phyloP scores from a whole-genome alignment of 2,797 vertebrate genomes.

The Ambastaia sidthimunki region DNA sequence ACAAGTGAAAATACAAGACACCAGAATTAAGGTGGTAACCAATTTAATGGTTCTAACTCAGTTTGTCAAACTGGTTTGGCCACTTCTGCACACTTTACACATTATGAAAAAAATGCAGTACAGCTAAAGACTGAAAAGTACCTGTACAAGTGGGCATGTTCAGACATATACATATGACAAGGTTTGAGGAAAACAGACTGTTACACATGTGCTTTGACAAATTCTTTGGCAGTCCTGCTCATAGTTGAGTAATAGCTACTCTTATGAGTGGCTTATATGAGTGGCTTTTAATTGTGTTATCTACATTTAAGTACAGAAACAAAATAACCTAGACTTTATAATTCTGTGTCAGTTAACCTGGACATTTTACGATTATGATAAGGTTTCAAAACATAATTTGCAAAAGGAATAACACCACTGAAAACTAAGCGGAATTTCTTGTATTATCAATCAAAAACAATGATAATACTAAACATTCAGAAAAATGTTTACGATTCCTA shows the following conservation, averaged over 20 bases:
- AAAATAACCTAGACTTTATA: not conserved
- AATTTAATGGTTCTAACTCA: not conserved
- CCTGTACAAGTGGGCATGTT: conserved; percentile 9
- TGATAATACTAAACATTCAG: no score
- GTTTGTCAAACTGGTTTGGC: conserved; percentile 10
- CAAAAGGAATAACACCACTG: no score
- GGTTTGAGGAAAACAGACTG: not conserved
- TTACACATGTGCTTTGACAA: conserved; percentile 4
- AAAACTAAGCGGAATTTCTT: no score
- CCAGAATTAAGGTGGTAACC: not conserved
- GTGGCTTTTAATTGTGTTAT: not conserved
- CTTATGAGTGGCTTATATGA: no score
- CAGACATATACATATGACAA: not conserved
- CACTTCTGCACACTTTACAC: not conserved
- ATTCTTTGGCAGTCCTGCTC: conserved; percentile 1
- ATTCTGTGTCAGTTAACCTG: no score
- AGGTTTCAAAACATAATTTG: no score
- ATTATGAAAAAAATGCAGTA: not conserved
- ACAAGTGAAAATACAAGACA: not conserved
- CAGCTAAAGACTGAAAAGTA: not conserved
- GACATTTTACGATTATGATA: no score
- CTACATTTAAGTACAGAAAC: not conserved
- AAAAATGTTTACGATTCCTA: no score
- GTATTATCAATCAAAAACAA: no score
- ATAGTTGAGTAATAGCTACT: conserved; percentile 2